Base-by-base conservation (phyloP, 1,140 invertebrate genomes). In the Anthonomus grandis region DNA sequence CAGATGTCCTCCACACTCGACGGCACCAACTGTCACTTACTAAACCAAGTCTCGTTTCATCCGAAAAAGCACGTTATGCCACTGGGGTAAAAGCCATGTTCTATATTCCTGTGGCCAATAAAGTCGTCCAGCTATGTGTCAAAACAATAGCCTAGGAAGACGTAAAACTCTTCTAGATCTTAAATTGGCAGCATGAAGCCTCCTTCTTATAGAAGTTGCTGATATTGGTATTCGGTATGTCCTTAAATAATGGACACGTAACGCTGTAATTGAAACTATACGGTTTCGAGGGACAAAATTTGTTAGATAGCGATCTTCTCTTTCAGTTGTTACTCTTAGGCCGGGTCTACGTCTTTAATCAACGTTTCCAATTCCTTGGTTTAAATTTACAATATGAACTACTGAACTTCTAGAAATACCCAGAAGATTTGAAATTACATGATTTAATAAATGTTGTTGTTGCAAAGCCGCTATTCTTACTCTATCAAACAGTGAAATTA, bases 11-110 rank as follows among this genome's bases (percentile, higher is more conserved):
- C 39, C 52, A 45, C 21, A 45, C 52, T 24, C 39, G 44, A 9
- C 13, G 17, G 8, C 50, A 19, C 2, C 22, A n/a, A 23, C 22
- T 23, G 21, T 39, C 21, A 52, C 36, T 52, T 10, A 17, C n/a
- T 21, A 49, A 34, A 9, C 31, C 47, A 37, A 51, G 10, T 51
- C 49, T 51, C n/a, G 39, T 44, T 53, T 45, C 41, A 31, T 53
- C 51, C 41, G 49, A 52, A 52, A 52, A 13, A 52, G 41, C 17
- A 50, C 31, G 15, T 10, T 37, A 22, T 19, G 38, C 49, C 49
- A 52, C 49, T 52, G 37, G 21, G 12, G 31, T n/a, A 36, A 49
- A 49, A 49, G 47, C 47, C 25, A 49, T 18, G 10, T 34, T 34
- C 27, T 49, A 18, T 52, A 22, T 12, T 22, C 2, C n/a, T n/a